Evolutionary conservation across 2,888 invertebrate species (phyloP).

Genomic region (Galeopsomyia nigrocyanea): DNA sequence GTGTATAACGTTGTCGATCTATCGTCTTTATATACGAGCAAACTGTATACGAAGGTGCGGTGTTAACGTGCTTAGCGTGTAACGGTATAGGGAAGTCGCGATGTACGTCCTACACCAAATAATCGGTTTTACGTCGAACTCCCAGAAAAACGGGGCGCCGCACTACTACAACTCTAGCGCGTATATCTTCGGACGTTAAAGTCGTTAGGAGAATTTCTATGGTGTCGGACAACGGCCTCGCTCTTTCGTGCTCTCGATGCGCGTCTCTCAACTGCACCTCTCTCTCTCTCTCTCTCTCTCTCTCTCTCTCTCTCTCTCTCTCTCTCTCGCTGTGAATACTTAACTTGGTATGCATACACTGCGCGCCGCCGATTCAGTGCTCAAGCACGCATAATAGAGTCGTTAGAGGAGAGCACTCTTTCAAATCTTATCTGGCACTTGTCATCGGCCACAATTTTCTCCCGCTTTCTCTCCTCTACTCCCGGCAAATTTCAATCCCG

Average conservation of each 20-base stretch:
- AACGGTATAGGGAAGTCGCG: constrained; percentile 2
- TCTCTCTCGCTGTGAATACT: no score
- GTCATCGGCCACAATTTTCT: constrained; percentile 15
- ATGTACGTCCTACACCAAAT: constrained; percentile 11
- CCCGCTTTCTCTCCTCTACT: not conserved
- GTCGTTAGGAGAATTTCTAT: constrained; percentile 64
- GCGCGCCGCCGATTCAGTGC: not conserved
- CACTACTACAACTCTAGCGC: constrained; percentile 50
- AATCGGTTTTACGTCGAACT: constrained; percentile 12
- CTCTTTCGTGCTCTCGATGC: constrained; percentile 15
- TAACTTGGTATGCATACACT: not conserved
- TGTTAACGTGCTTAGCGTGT: constrained; percentile 29
- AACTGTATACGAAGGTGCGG: not conserved
- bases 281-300: no score
- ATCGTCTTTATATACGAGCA: no score
- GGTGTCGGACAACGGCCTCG: constrained; percentile 64
- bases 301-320: no score
- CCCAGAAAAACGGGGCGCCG: constrained; percentile 11
- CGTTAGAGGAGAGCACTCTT: constrained; percentile 26
- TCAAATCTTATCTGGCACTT: constrained; percentile 14
- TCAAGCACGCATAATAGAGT: constrained; percentile 27
- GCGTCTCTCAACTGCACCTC: no score
- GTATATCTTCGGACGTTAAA: constrained; percentile 54
- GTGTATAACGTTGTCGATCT: no score
- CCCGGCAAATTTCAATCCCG: not conserved